Conservation (phyloP, 2,797 vertebrate genomes). For the Simalia tracyae region DNA sequence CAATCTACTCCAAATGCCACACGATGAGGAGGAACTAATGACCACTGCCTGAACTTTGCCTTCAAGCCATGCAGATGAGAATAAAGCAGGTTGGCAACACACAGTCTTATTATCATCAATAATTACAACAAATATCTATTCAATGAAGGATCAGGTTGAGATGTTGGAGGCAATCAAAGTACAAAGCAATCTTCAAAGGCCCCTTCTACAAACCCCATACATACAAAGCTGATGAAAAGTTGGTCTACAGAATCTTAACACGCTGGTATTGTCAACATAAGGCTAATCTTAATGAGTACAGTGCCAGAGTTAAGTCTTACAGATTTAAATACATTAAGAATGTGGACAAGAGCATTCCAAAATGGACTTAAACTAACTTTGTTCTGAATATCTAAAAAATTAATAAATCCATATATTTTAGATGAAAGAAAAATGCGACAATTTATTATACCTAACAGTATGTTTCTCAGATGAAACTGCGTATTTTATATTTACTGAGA, state of each 20-base stretch:
- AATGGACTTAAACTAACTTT: not conserved
- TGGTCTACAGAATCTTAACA: not conserved
- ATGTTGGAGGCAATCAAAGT: conserved; percentile 52
- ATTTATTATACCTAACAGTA: conserved; percentile 43
- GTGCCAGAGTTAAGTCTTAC: not conserved
- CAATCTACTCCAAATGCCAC: conserved; percentile 24
- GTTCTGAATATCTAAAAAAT: conserved; percentile 28
- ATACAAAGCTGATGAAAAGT: not conserved
- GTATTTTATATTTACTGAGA: conserved; percentile 14
- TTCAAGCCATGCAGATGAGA: not conserved
- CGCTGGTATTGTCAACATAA: conserved; percentile 33
- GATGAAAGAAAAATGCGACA: conserved; percentile 50
- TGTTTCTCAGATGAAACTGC: conserved; percentile 18
- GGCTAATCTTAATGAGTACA: conserved; percentile 16
- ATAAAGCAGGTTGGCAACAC: not conserved
- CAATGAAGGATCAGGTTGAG: conserved; percentile 53
- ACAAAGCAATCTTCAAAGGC: conserved; percentile 45
- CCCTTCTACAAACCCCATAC: not conserved
- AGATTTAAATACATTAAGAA: not conserved
- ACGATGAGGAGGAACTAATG: conserved; percentile 39
- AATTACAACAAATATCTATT: conserved; percentile 19
- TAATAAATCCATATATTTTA: not conserved
- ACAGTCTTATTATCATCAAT: not conserved
- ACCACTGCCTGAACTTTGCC: conserved; percentile 32
- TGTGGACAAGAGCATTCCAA: not conserved